These are phyloP conservation scores for Mesoclemmys tuberculata DNA, from an alignment of 2,113 vertebrate species.

Conservation along the genomic window DNA sequence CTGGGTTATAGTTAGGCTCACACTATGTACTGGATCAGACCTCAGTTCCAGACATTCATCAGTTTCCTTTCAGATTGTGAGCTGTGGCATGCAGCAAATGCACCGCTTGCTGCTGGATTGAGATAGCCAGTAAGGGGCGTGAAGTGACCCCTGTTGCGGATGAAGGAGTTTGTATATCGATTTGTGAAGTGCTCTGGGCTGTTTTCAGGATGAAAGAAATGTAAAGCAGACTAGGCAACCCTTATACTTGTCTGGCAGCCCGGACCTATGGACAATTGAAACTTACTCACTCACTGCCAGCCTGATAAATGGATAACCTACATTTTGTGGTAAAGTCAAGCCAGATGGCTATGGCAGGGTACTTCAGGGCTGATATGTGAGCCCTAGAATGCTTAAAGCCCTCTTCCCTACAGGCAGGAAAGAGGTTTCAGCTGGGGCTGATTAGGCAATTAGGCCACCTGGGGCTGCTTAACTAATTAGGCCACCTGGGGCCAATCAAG, in stretches of 20 bases:
- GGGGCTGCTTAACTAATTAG: no score
- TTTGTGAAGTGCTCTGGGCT: not conserved
- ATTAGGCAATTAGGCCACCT: no score
- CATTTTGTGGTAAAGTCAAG: no score
- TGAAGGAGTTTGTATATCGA: not conserved
- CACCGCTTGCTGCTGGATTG: not conserved
- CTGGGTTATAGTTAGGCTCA: not conserved
- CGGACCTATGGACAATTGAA: not conserved
- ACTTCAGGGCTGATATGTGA: no score
- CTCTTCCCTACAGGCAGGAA: no score
- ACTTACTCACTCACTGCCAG: not conserved
- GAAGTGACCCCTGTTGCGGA: fast-evolving
- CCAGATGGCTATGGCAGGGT: no score
- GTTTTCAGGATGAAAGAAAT: not conserved
- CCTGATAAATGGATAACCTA: not conserved
- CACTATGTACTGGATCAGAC: not conserved
- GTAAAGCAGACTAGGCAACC: not conserved
- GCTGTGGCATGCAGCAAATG: fast-evolving
- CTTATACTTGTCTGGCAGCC: not conserved
- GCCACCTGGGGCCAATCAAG: no score
- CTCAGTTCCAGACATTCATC: not conserved
- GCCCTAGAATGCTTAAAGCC: no score
- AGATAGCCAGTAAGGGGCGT: not conserved
- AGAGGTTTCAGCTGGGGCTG: no score
- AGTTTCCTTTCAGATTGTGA: not conserved